phyloP scores from a whole-genome alignment of 1,140 invertebrate species.

The Papilio xuthus region DNA sequence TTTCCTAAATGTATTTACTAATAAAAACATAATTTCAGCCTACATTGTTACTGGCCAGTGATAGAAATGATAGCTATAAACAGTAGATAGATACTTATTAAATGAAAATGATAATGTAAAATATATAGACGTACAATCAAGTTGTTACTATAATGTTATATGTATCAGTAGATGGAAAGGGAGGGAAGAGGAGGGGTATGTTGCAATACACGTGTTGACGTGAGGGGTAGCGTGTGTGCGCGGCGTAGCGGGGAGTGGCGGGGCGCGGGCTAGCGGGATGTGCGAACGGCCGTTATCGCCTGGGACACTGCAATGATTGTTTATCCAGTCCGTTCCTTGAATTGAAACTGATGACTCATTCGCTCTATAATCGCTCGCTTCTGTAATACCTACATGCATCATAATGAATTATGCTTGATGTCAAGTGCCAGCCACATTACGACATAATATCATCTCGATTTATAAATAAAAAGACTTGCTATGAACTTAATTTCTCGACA shows the following conservation, averaged over 20 bases:
- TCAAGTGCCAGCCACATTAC: conserved; percentile 4
- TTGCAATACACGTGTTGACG: conserved; percentile 43
- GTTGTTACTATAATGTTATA: not conserved
- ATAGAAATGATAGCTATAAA: not conserved
- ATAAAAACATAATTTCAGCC: too few relatives aligned
- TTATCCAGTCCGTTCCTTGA: conserved; percentile 79
- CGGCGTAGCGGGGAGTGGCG: conserved; percentile 37
- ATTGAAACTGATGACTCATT: conserved; percentile 78
- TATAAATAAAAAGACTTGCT: conserved; percentile 26
- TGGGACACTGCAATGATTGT: conserved; percentile 78
- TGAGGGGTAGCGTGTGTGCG: not conserved
- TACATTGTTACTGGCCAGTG: not conserved
- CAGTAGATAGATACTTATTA: not conserved
- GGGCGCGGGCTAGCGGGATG: conserved; percentile 57
- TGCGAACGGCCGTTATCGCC: conserved; percentile 74
- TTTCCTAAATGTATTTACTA: too few relatives aligned
- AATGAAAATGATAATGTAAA: not conserved
- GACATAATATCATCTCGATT: conserved; percentile 11
- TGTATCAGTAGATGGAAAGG: not conserved
- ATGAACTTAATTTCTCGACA: not conserved
- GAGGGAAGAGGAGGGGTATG: not conserved
- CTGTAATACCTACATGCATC: conserved; percentile 56
- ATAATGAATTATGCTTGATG: conserved; percentile 31
- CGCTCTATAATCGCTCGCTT: conserved; percentile 66
- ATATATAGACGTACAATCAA: not conserved